A percentile compares a stretch with the other conserved stretches of the same genome.
Evolutionary conservation across 2,888 invertebrate genomes (phyloP).

Genomic region (Eubasilissa splendida): DNA sequence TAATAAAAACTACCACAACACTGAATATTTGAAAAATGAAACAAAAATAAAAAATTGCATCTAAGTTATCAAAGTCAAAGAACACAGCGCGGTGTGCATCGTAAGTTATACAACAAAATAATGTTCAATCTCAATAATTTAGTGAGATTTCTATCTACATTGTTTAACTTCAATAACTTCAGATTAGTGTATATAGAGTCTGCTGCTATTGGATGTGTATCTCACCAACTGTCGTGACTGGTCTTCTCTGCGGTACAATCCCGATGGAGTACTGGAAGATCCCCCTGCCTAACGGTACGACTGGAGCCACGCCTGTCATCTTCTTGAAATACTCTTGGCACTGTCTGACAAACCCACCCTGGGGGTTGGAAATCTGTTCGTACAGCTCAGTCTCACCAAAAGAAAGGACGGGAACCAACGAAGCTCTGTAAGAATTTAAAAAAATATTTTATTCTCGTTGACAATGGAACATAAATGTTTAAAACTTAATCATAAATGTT

Average conservation of each 20-base stretch:
- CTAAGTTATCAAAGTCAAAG: too few species aligned
- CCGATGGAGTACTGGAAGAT: constrained; percentile 94
- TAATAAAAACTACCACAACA: too few species aligned
- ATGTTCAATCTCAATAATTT: not conserved
- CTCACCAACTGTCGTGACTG: constrained; percentile 91
- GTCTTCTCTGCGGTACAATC: constrained; percentile 84
- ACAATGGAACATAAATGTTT: too few species aligned
- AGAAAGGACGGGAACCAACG: constrained; percentile 90
- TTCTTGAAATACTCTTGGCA: constrained; percentile 81
- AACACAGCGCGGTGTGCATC: too few species aligned
- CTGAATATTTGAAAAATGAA: too few species aligned
- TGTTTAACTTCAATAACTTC: too few species aligned
- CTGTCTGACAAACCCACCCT: constrained; percentile 77
- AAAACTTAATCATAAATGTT: too few species aligned
- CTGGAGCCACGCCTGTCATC: constrained; percentile 81
- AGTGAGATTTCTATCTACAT: too few species aligned
- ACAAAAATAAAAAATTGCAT: too few species aligned
- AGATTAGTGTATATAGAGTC: too few species aligned
- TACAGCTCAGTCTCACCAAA: constrained; percentile 94
- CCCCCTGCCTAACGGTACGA: constrained; percentile 86
- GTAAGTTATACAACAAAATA: not conserved
- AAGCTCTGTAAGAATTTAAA: constrained; percentile 71
- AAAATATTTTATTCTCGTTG: not conserved
- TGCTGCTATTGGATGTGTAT: constrained; percentile 53
- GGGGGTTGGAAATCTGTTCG: constrained; percentile 81